Evolutionary conservation across 1,140 invertebrate species (phyloP).

Genomic region (Gerris buenoi): DNA sequence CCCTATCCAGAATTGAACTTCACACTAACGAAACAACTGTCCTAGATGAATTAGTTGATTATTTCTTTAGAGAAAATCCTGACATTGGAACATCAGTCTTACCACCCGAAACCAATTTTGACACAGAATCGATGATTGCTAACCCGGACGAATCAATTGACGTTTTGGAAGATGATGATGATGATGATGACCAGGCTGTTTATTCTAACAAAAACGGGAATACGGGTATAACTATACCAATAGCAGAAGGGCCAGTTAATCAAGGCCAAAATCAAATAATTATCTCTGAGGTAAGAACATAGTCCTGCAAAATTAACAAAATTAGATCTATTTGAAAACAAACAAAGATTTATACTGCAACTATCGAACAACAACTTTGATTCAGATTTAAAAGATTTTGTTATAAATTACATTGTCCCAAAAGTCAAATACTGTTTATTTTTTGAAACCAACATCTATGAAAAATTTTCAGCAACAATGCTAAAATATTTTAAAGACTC

Average conservation of each 20-base stretch:
- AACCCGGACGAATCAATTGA: no score
- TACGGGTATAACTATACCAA: neutral
- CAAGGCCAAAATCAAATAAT: neutral
- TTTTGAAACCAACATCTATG: neutral
- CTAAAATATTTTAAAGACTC: neutral
- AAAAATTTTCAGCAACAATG: neutral
- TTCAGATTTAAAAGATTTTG: neutral
- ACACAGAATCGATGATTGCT: no score
- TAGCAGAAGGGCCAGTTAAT: neutral
- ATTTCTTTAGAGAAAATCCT: no score
- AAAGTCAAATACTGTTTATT: neutral
- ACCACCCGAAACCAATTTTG: no score
- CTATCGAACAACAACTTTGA: neutral
- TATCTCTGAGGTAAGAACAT: neutral
- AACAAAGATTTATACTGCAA: neutral
- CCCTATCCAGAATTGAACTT: no score
- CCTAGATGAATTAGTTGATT: no score
- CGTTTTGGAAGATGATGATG: no score
- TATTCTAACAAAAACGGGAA: neutral
- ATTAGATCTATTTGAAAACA: neutral
- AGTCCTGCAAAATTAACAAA: neutral
- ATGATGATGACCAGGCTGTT: neutral
- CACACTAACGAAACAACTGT: no score
- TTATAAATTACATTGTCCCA: neutral
- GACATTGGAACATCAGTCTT: no score